These are phyloP conservation scores for Paramormyrops hopkinsi DNA, from an alignment of 2,797 vertebrate species.

Conservation along the genomic window DNA sequence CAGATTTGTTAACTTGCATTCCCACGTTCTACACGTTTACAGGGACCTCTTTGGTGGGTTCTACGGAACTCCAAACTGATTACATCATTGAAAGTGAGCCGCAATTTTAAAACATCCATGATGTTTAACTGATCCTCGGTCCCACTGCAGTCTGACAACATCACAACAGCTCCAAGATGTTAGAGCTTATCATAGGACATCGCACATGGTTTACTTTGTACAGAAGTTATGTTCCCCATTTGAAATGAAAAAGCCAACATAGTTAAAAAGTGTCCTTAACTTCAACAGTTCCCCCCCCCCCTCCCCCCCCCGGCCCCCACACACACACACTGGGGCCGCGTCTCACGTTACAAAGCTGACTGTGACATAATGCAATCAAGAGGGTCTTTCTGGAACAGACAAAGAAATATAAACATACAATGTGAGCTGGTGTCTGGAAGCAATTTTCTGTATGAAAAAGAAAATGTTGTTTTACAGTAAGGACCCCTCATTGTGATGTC, in stretches of 20 bases:
- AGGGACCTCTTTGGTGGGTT: neutral
- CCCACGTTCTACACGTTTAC: neutral
- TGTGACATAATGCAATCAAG: conserved; percentile 9
- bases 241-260: neutral
- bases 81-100: neutral
- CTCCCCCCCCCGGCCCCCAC: no score
- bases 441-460: conserved; percentile 29
- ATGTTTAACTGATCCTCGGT: neutral
- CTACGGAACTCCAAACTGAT: neutral
- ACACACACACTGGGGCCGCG: neutral
- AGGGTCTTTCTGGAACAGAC: conserved; percentile 17
- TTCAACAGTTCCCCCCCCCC: neutral
- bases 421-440: conserved; percentile 33
- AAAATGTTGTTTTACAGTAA: neutral
- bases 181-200: neutral
- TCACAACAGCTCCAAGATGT: neutral
- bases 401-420: conserved; percentile 23
- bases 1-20: neutral
- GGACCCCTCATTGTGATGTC: conserved; percentile 28
- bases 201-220: neutral
- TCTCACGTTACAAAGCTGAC: neutral
- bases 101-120: neutral
- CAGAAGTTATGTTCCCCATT: neutral
- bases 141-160: neutral
- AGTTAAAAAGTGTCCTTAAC: neutral